A percentile compares a stretch with the other conserved stretches of the same genome.
Evolutionary conservation across 2,113 vertebrate genomes (phyloP).

Genomic region (Trochalopteron elliotii): DNA sequence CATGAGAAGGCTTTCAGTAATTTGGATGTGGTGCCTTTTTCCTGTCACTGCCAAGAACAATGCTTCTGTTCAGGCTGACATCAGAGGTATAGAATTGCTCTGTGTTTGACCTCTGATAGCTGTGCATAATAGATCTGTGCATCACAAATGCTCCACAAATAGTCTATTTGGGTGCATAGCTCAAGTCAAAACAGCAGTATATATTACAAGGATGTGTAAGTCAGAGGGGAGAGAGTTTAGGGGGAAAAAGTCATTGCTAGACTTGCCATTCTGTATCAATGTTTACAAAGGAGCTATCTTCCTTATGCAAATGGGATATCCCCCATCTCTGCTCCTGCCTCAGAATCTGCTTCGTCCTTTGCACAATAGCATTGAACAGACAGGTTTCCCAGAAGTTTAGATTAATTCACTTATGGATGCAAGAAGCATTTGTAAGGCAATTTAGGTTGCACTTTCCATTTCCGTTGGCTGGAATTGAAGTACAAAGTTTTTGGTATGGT

Average conservation of each 20-base stretch:
- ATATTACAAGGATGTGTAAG: constrained; percentile 44
- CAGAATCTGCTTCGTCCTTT: not conserved
- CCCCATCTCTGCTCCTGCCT: not conserved
- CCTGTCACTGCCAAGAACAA: constrained; percentile 42
- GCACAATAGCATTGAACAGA: not conserved
- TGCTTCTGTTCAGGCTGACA: constrained; percentile 31
- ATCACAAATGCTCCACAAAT: constrained; percentile 3
- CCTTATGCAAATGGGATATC: constrained; percentile 10
- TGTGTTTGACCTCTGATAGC: constrained; percentile 52
- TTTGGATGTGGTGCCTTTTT: constrained; percentile 28
- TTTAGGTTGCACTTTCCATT: not conserved
- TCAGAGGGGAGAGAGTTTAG: constrained; percentile 4
- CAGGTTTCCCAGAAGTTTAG: not conserved
- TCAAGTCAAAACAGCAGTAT: constrained; percentile 20
- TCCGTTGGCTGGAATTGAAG: not conserved
- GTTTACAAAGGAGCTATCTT: constrained; percentile 48
- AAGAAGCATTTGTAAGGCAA: not conserved
- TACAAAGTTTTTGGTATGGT: not conserved
- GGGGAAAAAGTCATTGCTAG: not conserved
- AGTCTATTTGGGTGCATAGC: constrained; percentile 29
- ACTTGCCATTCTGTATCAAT: constrained; percentile 30
- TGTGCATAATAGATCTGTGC: constrained; percentile 43
- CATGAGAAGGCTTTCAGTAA: constrained; percentile 65
- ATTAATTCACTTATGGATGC: not conserved
- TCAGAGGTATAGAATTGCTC: constrained; percentile 45